Conservation (phyloP, 2,797 vertebrate genomes). For the Cyprinodon diabolis region DNA sequence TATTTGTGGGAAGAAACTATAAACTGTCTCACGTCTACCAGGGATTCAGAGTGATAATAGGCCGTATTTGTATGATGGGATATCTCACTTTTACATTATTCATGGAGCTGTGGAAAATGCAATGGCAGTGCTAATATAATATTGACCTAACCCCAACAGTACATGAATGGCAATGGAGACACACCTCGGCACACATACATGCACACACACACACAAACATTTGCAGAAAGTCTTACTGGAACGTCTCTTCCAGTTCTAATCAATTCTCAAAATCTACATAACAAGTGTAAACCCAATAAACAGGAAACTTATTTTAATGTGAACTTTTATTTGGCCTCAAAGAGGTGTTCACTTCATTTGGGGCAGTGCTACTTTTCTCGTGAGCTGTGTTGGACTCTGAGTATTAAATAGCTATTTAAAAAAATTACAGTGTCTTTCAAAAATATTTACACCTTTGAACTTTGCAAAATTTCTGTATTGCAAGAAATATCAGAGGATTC, state of each 20-base stretch:
- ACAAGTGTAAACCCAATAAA: conserved; percentile 70
- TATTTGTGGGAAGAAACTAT: conserved; percentile 66
- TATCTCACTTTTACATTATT: conserved; percentile 80
- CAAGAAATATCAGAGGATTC: too few relatives aligned
- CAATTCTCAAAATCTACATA: conserved; percentile 66
- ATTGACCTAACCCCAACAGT: conserved; percentile 78
- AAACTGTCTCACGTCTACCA: conserved; percentile 62
- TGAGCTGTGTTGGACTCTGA: too few relatives aligned
- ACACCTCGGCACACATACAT: conserved; percentile 40
- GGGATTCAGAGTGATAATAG: conserved; percentile 72
- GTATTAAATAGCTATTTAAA: too few relatives aligned
- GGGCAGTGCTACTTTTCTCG: too few relatives aligned
- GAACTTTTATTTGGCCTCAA: conserved; percentile 46
- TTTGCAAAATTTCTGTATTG: too few relatives aligned
- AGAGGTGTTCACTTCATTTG: conserved; percentile 9
- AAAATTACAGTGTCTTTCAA: too few relatives aligned
- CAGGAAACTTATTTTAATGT: conserved; percentile 60
- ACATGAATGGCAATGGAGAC: conserved; percentile 74
- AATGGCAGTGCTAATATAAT: conserved; percentile 80
- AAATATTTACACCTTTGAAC: too few relatives aligned
- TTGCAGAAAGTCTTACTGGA: conserved; percentile 66
- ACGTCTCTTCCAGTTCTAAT: conserved; percentile 73
- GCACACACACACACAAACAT: conserved; percentile 20
- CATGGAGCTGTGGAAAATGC: conserved; percentile 76
- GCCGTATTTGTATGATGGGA: conserved; percentile 76